Evolutionary conservation across 2,888 invertebrate species (phyloP).

Genomic region (Apodemia duryi): DNA sequence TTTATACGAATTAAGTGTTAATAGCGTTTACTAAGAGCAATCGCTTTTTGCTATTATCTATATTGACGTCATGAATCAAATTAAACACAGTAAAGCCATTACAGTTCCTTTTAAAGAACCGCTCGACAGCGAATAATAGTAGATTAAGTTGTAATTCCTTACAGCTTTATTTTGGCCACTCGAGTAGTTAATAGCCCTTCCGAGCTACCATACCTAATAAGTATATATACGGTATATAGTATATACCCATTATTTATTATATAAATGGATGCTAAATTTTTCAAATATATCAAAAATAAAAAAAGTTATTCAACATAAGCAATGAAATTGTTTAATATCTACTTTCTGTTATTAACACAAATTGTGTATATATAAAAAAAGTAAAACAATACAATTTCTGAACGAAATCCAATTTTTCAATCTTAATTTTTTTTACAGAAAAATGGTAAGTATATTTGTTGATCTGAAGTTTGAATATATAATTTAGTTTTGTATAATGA

Average conservation of each 20-base stretch:
- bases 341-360: too few species aligned
- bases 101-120: constrained; percentile 8
- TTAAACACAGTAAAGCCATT: constrained; percentile 8
- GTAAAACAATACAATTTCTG: too few species aligned
- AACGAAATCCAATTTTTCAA: too few species aligned
- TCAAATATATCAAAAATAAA: too few species aligned
- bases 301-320: too few species aligned
- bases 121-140: background rate
- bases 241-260: background rate
- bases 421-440: too few species aligned
- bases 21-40: background rate
- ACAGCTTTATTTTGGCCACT: background rate
- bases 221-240: background rate
- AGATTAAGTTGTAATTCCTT: background rate
- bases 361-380: too few species aligned
- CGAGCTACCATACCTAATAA: background rate
- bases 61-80: constrained; percentile 1
- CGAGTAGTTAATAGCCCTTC: background rate
- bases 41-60: background rate
- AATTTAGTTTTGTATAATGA: too few species aligned
- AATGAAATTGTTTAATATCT: too few species aligned
- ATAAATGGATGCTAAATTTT: too few species aligned
- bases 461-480: too few species aligned
- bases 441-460: too few species aligned
- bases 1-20: background rate